Conservation (phyloP, 2,797 vertebrate species). For the Danio kyathit region DNA sequence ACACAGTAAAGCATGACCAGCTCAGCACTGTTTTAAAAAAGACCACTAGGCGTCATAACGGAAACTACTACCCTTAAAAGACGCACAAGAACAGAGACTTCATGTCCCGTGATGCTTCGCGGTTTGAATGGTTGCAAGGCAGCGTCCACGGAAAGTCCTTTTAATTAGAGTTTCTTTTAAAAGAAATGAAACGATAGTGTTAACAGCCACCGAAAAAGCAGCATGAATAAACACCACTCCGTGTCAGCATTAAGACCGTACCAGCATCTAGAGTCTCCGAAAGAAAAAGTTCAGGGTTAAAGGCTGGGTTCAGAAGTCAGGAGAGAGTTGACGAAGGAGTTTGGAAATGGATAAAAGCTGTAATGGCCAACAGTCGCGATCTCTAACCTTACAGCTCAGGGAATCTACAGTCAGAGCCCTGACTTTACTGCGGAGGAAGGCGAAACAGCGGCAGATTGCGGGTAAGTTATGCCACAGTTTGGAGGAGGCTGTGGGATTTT, state of each 20-base stretch:
- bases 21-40: background rate
- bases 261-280: too few relatives aligned
- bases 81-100: slow-evolving; percentile 35
- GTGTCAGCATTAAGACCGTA: background rate
- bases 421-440: slow-evolving; percentile 45
- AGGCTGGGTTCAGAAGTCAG: slow-evolving; percentile 43
- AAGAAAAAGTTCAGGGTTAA: slow-evolving; percentile 13
- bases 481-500: background rate
- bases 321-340: slow-evolving; percentile 23
- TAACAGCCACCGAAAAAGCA: background rate
- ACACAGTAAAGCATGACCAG: background rate
- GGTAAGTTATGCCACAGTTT: slow-evolving; percentile 25
- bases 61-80: slow-evolving; percentile 33
- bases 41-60: background rate
- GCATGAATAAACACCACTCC: background rate
- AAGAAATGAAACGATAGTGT: background rate
- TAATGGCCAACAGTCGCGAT: slow-evolving; percentile 27
- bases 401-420: slow-evolving; percentile 42
- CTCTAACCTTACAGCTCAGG: slow-evolving; percentile 41
- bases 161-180: slow-evolving; percentile 3
- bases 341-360: slow-evolving; percentile 50
- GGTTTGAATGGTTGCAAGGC: slow-evolving; percentile 13
- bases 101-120: slow-evolving; percentile 54
- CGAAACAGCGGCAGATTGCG: slow-evolving; percentile 34
- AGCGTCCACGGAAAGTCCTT: slow-evolving; percentile 50